phyloP scores from a whole-genome alignment of 2,888 invertebrate species.

The Elegia similella region DNA sequence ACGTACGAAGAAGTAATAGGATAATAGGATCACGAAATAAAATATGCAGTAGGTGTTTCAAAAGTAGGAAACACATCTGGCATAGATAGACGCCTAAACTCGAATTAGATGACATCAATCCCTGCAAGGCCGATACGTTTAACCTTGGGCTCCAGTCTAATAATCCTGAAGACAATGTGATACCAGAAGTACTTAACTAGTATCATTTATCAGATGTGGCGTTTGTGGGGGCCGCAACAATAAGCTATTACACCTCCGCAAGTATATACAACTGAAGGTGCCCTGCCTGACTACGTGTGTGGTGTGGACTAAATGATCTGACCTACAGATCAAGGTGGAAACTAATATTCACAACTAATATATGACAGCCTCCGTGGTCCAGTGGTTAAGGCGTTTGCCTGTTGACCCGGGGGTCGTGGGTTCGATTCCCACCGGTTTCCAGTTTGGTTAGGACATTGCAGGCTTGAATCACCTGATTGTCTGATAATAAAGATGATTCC shows the following conservation, averaged over 20 bases:
- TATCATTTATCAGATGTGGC: constrained; percentile 38
- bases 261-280: constrained; percentile 50
- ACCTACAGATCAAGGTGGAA: constrained; percentile 54
- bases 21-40: neutral
- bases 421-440: no score
- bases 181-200: constrained; percentile 30
- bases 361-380: no score
- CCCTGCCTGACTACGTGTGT: constrained; percentile 41
- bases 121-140: constrained; percentile 33
- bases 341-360: no score
- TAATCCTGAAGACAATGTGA: constrained; percentile 41
- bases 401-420: no score
- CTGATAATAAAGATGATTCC: no score
- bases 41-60: constrained; percentile 12
- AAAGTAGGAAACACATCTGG: neutral
- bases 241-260: constrained; percentile 62
- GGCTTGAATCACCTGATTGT: no score
- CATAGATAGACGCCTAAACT: constrained; percentile 10
- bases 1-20: neutral
- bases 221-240: constrained; percentile 56
- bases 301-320: constrained; percentile 55
- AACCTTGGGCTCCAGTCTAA: constrained; percentile 41
- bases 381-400: no score
- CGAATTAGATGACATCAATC: constrained; percentile 44
- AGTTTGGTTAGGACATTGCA: no score